Conservation (phyloP, 2,888 invertebrate species). For the Sinelater perroti region DNA sequence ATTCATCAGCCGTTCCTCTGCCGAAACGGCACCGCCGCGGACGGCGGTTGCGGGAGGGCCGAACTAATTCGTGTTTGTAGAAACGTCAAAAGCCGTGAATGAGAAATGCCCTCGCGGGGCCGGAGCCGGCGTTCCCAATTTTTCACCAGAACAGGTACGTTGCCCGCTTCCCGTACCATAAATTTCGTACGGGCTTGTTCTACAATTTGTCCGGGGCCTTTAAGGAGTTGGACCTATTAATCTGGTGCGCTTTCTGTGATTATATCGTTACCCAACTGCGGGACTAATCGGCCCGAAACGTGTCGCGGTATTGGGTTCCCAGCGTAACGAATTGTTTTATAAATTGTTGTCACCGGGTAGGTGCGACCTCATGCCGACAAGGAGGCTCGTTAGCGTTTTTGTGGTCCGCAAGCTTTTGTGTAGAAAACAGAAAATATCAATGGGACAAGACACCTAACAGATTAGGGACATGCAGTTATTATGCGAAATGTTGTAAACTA, state of each 20-base stretch:
- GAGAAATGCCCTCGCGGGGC: slow-evolving; percentile 41
- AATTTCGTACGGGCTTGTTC: slow-evolving; percentile 24
- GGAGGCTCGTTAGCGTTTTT: no score
- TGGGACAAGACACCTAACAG: no score
- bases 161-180: slow-evolving; percentile 17
- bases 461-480: no score
- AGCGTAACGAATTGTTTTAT: slow-evolving; percentile 10
- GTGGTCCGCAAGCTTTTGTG: no score
- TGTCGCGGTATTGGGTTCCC: neutral
- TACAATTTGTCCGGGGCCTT: slow-evolving; percentile 20
- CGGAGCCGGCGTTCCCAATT: slow-evolving; percentile 20
- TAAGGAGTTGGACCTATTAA: slow-evolving; percentile 23
- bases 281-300: slow-evolving; percentile 7
- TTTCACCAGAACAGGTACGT: slow-evolving; percentile 31
- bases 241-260: slow-evolving; percentile 19
- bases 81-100: slow-evolving; percentile 43
- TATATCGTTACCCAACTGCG: slow-evolving; percentile 20
- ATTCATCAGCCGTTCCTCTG: slow-evolving; percentile 21
- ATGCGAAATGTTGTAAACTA: no score
- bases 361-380: no score
- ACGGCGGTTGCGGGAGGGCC: slow-evolving; percentile 30
- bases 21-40: neutral
- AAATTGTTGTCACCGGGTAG: slow-evolving; percentile 18
- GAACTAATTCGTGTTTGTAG: slow-evolving; percentile 46
- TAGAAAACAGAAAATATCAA: no score